Conservation (phyloP, 2,113 vertebrate species). For the Xiphias gladius region DNA sequence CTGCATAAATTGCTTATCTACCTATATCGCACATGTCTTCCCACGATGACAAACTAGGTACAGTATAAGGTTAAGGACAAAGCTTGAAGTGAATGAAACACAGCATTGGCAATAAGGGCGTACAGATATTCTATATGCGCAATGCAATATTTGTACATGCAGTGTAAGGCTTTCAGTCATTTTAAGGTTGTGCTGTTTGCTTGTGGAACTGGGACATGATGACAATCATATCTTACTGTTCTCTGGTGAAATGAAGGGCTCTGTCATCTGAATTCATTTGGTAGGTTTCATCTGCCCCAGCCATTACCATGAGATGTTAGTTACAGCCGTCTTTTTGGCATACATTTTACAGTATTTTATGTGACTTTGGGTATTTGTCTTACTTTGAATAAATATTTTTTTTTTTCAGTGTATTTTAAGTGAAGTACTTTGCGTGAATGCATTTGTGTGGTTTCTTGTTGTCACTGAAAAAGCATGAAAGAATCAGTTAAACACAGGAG, state of each 20-base stretch:
- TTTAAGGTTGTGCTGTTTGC: conserved; percentile 68
- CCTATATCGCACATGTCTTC: conserved; percentile 67
- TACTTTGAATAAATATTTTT: conserved; percentile 80
- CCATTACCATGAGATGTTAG: conserved; percentile 58
- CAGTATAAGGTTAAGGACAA: conserved; percentile 16
- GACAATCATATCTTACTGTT: conserved; percentile 89
- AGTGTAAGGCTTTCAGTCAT: conserved; percentile 55
- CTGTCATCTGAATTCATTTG: conserved; percentile 77
- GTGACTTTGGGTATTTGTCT: conserved; percentile 76
- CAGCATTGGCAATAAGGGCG: conserved; percentile 74
- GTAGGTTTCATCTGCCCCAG: conserved; percentile 64
- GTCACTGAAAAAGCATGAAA: background rate
- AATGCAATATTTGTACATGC: conserved; percentile 87
- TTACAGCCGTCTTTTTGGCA: conserved; percentile 67
- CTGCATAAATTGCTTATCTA: conserved; percentile 56
- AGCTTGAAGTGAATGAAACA: conserved; percentile 69
- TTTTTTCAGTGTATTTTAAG: conserved; percentile 62
- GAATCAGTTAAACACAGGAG: background rate
- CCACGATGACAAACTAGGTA: conserved; percentile 16
- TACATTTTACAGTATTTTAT: conserved; percentile 69
- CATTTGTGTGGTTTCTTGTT: background rate
- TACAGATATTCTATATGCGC: conserved; percentile 79
- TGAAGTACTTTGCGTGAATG: conserved; percentile 48
- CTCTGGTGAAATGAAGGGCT: conserved; percentile 87
- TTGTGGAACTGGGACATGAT: conserved; percentile 77